Evolutionary conservation across 2,888 invertebrate species (phyloP), one percentile per base, ranked within the genome.

Genomic region (Blomia tropicalis): DNA sequence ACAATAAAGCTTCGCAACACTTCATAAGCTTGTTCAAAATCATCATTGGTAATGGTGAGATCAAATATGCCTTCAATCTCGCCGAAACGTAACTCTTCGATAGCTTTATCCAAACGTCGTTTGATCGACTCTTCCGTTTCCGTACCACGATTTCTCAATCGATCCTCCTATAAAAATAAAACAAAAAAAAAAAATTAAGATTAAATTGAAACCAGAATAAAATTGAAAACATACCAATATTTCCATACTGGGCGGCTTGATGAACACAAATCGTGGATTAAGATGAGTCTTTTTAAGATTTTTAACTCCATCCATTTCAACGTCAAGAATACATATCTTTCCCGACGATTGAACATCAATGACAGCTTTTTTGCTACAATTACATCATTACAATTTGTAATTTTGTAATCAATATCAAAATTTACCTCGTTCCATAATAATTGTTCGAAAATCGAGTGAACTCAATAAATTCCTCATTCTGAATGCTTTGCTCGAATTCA

Each of bases 251-350:
- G 93, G 96, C n/a, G 96, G 93, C 76, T 86, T 85, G 36, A 98
- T 80, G 73, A 93, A 93, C 25, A 98, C 82, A 67, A 84, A 82
- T 69, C 86, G 76, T 0, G 93, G 87, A 72, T 88, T 80, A 11
- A 95, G 76, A 70, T 85, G 81, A 11, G 75, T 74, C 63, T 81
- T 78, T 71, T 87, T 88, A 14, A 96, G 82, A 74, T 83, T 85
- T 69, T 87, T 86, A 0, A 95, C 93, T 23, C 95, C 96, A 76
- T 95, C 87, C 60, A 89, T 82, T 70, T 96, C 95, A 68, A 96
- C 88, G 72, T 96, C 96, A 67, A 96, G 76, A 1, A 96, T 82
- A 72, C 95, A 95, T 44, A 95, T 82, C 72, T 85, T 85, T 2
- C 93, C 93, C 19, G 81, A 78, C 19, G 78, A 76, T 65, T 82